phyloP scores from a whole-genome alignment of 2,888 invertebrate genomes.

The Hypercompe scribonia region DNA sequence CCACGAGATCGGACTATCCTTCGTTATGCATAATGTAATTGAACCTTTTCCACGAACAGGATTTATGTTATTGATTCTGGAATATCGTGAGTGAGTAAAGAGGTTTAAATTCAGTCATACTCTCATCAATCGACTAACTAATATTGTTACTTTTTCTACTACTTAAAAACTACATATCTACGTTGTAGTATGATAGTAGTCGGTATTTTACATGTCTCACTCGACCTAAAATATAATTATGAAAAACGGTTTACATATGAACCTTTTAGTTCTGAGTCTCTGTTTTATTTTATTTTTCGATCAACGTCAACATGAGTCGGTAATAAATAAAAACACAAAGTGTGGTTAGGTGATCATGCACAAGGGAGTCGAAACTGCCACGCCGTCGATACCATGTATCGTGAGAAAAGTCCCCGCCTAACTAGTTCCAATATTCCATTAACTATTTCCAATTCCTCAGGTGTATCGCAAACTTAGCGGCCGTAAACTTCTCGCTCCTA shows the following conservation, averaged over 20 bases:
- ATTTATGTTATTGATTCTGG: conserved; percentile 11
- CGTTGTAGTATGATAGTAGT: too few relatives aligned
- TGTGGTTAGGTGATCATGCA: background rate
- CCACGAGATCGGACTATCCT: conserved; percentile 48
- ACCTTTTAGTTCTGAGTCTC: background rate
- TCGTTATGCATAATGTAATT: conserved; percentile 32
- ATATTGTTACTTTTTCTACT: background rate
- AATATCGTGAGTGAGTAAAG: conserved; percentile 15
- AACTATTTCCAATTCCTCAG: conserved; percentile 38
- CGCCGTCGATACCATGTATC: background rate
- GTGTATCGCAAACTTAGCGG: conserved; percentile 54
- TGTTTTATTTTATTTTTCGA: too few relatives aligned
- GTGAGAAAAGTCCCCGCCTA: background rate
- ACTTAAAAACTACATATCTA: too few relatives aligned
- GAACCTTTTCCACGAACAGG: conserved; percentile 16
- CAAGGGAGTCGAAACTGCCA: background rate
- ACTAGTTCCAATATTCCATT: background rate
- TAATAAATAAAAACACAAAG: background rate
- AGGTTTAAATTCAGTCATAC: too few relatives aligned
- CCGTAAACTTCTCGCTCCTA: conserved; percentile 60
- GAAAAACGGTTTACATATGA: background rate
- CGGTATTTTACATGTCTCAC: too few relatives aligned
- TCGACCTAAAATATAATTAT: too few relatives aligned
- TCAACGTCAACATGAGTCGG: background rate
- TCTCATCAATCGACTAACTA: background rate